phyloP scores from a whole-genome alignment of 2,888 invertebrate genomes.

The Oscheius myriophilus region DNA sequence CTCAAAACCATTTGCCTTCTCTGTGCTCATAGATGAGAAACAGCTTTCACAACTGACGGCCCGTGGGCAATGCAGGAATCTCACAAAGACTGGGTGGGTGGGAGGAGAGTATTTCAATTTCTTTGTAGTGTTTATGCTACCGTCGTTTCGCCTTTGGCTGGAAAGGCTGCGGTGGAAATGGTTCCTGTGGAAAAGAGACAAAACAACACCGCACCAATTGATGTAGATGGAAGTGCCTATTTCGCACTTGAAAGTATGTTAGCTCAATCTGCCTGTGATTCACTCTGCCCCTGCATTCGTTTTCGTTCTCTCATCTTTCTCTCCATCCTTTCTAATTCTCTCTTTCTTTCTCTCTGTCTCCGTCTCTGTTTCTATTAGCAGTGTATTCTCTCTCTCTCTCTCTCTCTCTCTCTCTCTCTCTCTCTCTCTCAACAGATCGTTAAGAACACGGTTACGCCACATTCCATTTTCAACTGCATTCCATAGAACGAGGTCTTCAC shows the following conservation, averaged over 20 bases:
- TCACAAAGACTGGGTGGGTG: background rate
- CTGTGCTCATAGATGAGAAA: background rate
- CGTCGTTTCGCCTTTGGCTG: background rate
- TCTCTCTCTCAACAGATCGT: background rate
- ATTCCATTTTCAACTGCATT: conserved; percentile 14
- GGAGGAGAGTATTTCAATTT: background rate
- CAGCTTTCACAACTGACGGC: background rate
- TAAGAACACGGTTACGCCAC: conserved; percentile 14
- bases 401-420: background rate
- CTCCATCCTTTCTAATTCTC: no score
- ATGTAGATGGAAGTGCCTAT: conserved; percentile 16
- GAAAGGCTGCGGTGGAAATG: conserved; percentile 6
- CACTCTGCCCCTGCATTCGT: no score
- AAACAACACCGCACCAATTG: background rate
- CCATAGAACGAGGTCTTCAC: conserved; percentile 13
- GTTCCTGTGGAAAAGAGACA: background rate
- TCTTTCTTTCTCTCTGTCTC: no score
- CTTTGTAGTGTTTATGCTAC: conserved; percentile 11
- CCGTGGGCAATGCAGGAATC: conserved; percentile 6
- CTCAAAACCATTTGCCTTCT: conserved; percentile 1
- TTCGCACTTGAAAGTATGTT: conserved; percentile 2
- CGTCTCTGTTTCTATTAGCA: no score
- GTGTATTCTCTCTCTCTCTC: no score
- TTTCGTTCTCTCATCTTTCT: no score
- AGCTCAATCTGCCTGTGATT: no score